phyloP scores from a whole-genome alignment of 2,113 vertebrate species.

The Tichodroma muraria region DNA sequence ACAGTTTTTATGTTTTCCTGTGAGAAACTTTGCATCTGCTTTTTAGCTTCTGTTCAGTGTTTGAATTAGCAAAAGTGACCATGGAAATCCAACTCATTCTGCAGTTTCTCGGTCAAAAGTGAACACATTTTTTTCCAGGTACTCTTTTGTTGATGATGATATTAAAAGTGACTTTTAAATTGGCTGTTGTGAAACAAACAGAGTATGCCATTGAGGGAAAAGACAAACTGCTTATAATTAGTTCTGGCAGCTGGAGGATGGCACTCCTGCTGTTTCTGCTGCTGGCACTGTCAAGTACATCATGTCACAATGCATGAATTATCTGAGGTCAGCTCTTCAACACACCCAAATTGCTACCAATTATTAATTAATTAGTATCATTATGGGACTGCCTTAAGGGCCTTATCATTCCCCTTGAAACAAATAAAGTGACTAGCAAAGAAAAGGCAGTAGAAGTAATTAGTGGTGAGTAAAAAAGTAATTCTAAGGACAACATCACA shows the following conservation, averaged over 20 bases:
- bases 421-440: conserved; percentile 1
- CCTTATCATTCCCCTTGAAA: not conserved
- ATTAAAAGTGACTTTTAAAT: conserved; percentile 51
- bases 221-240: conserved; percentile 60
- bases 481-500: not conserved
- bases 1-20: not conserved
- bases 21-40: not conserved
- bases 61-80: not conserved
- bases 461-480: not conserved
- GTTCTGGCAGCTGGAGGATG: conserved; percentile 60
- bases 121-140: not conserved
- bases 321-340: conserved; percentile 46
- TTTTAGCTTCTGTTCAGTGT: not conserved
- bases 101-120: not conserved
- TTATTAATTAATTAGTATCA: conserved; percentile 61
- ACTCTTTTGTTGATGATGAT: conserved; percentile 12
- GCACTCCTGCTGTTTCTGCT: conserved; percentile 60
- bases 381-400: conserved; percentile 18
- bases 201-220: conserved; percentile 11
- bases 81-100: not conserved
- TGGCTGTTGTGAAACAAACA: conserved; percentile 33
- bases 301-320: conserved; percentile 47
- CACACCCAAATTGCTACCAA: conserved; percentile 40
- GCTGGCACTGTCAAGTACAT: conserved; percentile 53
- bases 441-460: not conserved